These are phyloP conservation scores for Mastacembelus armatus DNA, from an alignment of 2,797 vertebrate species.

Conservation along the genomic window DNA sequence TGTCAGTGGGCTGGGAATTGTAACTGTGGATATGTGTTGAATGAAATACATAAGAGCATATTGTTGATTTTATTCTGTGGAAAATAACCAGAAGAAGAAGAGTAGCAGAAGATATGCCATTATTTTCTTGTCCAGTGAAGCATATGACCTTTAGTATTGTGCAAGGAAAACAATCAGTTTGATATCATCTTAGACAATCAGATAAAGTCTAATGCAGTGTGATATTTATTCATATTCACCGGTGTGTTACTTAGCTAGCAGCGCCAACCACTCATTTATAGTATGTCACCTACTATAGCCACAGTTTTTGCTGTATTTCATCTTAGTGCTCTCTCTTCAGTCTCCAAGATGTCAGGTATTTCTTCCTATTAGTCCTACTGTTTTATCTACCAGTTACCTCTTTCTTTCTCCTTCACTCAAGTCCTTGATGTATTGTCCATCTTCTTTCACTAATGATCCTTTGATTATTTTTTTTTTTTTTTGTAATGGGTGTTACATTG, in stretches of 20 bases:
- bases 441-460: neutral
- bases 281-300: neutral
- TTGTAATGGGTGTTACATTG: neutral
- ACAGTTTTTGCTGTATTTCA: slow-evolving; percentile 14
- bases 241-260: neutral
- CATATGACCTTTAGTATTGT: neutral
- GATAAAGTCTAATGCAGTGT: neutral
- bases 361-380: slow-evolving; percentile 10
- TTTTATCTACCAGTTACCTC: slow-evolving; percentile 70
- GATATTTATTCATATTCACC: neutral
- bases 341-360: neutral
- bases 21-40: neutral
- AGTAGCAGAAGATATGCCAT: slow-evolving; percentile 13
- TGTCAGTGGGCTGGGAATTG: slow-evolving; percentile 7
- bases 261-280: neutral
- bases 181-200: slow-evolving; percentile 1
- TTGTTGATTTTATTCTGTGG: slow-evolving; percentile 13
- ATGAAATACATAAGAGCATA: slow-evolving; percentile 25
- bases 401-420: slow-evolving; percentile 25
- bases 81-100: slow-evolving; percentile 21
- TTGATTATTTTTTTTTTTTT: neutral
- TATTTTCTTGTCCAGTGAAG: neutral
- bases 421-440: neutral
- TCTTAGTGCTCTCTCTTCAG: slow-evolving; percentile 9
- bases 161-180: neutral